These are phyloP conservation scores for Capromys pilorides DNA, from an alignment of 2,797 vertebrate species.

Conservation along the genomic window DNA sequence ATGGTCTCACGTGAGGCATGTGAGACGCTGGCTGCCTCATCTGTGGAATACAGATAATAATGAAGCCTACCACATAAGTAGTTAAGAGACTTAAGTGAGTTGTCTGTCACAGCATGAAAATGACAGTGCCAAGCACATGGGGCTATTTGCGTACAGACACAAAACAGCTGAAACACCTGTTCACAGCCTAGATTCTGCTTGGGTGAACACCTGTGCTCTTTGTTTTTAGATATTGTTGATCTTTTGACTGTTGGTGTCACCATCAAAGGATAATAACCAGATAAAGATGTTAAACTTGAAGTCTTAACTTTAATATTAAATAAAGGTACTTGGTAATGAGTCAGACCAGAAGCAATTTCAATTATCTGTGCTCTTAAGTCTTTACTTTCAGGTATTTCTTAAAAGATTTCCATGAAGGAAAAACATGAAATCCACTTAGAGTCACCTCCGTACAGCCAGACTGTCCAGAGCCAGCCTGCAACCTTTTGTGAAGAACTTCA, in stretches of 20 bases:
- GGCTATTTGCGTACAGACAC: background rate
- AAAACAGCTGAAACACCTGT: background rate
- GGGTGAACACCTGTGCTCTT: background rate
- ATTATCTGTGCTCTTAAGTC: background rate
- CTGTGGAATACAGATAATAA: background rate
- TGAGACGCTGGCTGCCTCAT: background rate
- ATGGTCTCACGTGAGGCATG: background rate
- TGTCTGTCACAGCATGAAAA: background rate
- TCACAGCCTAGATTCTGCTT: background rate
- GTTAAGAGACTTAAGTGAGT: background rate
- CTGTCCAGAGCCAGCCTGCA: background rate
- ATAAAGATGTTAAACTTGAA: background rate
- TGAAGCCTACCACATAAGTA: background rate
- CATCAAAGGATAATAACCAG: background rate
- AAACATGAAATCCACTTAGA: background rate
- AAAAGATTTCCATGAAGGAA: conserved; percentile 31
- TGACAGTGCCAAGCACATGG: background rate
- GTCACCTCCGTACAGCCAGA: background rate
- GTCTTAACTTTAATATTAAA: background rate
- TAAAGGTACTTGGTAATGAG: background rate
- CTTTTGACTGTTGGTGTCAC: background rate
- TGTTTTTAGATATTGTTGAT: background rate
- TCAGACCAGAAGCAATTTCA: background rate
- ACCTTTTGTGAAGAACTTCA: background rate
- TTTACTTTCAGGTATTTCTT: background rate